Evolutionary conservation across 2,113 vertebrate species (phyloP).

Genomic region (Thalassarche chlororhynchos): DNA sequence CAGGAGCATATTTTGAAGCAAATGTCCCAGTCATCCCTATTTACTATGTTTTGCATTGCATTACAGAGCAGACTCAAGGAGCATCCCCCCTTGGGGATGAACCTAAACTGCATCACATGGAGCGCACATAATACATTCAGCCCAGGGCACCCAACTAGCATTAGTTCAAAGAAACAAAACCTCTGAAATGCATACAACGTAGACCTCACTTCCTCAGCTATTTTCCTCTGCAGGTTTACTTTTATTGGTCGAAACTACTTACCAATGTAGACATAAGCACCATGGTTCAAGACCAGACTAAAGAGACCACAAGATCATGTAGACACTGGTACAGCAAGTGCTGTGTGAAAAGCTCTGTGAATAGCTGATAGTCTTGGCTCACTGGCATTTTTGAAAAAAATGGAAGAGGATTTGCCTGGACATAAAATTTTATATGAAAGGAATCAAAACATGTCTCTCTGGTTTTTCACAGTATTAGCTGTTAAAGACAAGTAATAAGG

Average conservation of each 20-base stretch:
- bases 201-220: not conserved
- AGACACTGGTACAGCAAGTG: not conserved
- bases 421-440: not conserved
- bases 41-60: not conserved
- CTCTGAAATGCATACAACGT: not conserved
- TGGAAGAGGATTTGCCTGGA: not conserved
- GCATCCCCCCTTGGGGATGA: not conserved
- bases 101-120: not conserved
- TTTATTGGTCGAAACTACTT: not conserved
- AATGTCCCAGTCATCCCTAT: not conserved
- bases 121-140: not conserved
- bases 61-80: not conserved
- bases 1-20: not conserved
- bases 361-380: not conserved
- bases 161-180: not conserved
- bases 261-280: not conserved
- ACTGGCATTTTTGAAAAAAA: not conserved
- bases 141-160: not conserved
- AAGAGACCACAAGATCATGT: not conserved
- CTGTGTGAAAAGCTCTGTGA: not conserved
- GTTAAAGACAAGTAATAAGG: not conserved
- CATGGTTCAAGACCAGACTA: not conserved
- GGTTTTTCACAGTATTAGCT: not conserved
- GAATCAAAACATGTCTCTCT: not conserved
- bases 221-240: not conserved